These are phyloP conservation scores for Phalangium opilio DNA, from an alignment of 2,888 invertebrate species.

Conservation along the genomic window DNA sequence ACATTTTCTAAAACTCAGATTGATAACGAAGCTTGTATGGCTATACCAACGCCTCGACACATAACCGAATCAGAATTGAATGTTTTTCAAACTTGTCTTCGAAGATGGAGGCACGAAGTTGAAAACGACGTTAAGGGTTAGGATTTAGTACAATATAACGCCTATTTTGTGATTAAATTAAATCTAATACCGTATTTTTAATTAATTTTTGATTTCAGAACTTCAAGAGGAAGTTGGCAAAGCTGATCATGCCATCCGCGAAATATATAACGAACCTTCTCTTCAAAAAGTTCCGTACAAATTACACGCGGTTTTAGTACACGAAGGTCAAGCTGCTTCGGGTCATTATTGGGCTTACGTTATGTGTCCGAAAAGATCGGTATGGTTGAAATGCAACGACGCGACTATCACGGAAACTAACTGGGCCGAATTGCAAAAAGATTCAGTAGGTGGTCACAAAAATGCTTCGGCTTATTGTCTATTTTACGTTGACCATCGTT, in stretches of 20 bases:
- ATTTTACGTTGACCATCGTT: slow-evolving; percentile 31
- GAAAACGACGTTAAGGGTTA: slow-evolving; percentile 31
- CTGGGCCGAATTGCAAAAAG: slow-evolving; percentile 34
- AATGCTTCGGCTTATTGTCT: slow-evolving; percentile 36
- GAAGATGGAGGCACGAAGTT: slow-evolving; percentile 33
- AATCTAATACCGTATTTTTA: too few species aligned
- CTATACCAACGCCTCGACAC: slow-evolving; percentile 26
- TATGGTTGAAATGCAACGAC: slow-evolving; percentile 36
- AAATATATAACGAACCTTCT: slow-evolving; percentile 29
- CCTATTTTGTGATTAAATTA: too few species aligned
- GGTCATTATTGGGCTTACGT: slow-evolving; percentile 38
- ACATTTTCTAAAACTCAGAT: too few species aligned
- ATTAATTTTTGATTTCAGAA: slow-evolving; percentile 19
- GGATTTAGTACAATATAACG: too few species aligned
- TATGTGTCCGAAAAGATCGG: slow-evolving; percentile 25
- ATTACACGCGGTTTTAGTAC: slow-evolving; percentile 36
- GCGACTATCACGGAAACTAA: slow-evolving; percentile 32
- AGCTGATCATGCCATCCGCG: slow-evolving; percentile 27
- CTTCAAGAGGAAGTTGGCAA: slow-evolving; percentile 28
- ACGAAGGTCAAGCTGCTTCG: slow-evolving; percentile 36
- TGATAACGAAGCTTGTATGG: too few species aligned
- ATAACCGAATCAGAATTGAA: slow-evolving; percentile 28
- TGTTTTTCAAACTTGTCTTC: slow-evolving; percentile 31
- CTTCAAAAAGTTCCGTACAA: slow-evolving; percentile 31
- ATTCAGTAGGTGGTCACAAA: slow-evolving; percentile 35